A percentile compares a stretch with the other conserved stretches of the same genome.
Evolutionary conservation across 2,113 vertebrate species (phyloP).

Genomic region (Psephotus haematonotus): DNA sequence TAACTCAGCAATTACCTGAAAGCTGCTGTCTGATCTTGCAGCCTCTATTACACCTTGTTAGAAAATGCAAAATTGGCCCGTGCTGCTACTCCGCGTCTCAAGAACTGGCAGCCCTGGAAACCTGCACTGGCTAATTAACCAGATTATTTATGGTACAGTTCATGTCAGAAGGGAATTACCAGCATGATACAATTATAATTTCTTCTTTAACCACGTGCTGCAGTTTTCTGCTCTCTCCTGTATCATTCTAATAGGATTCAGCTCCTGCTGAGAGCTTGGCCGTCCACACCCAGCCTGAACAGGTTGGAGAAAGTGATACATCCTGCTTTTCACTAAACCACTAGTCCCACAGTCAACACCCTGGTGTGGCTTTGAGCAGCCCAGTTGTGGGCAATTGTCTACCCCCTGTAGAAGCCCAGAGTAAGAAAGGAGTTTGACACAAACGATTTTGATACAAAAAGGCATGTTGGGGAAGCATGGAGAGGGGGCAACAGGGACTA

Average conservation of each 20-base stretch:
- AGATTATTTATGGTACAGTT: conserved; percentile 60
- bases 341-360: neutral
- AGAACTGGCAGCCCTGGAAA: conserved; percentile 46
- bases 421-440: neutral
- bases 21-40: conserved; percentile 11
- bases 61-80: neutral
- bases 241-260: conserved; percentile 27
- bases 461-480: accelerated
- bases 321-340: neutral
- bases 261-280: neutral
- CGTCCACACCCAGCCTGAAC: neutral
- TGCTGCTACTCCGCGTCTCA: neutral
- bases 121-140: conserved; percentile 45
- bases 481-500: neutral
- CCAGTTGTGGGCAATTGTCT: neutral
- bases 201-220: neutral
- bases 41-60: neutral
- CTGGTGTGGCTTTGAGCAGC: neutral
- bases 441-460: neutral
- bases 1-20: conserved; percentile 31
- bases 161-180: conserved; percentile 62
- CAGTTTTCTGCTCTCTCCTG: conserved; percentile 14
- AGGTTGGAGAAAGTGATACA: conserved; percentile 26
- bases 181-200: conserved; percentile 47
- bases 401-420: neutral